Conservation (phyloP, 2,888 invertebrate species). For the Siphonodentalium dalli region DNA sequence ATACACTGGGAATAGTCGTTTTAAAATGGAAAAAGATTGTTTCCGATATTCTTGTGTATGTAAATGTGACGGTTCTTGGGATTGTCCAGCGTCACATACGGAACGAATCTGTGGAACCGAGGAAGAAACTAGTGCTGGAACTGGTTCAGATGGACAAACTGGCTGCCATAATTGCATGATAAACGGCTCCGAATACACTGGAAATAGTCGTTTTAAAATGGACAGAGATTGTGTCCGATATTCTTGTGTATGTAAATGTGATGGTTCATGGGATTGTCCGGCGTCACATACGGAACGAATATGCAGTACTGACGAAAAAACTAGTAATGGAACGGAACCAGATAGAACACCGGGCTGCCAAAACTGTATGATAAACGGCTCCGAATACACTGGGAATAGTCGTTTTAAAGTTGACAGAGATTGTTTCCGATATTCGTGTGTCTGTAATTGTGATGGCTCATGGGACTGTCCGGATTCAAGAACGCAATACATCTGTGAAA, state of each 20-base stretch:
- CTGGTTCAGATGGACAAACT: no score
- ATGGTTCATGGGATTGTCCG: slow-evolving; percentile 49
- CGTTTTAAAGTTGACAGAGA: no score
- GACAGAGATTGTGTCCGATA: slow-evolving; percentile 26
- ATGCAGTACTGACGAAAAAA: no score
- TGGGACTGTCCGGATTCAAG: slow-evolving; percentile 41
- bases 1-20: slow-evolving; percentile 7
- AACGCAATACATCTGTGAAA: slow-evolving; percentile 12
- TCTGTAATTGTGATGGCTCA: slow-evolving; percentile 44
- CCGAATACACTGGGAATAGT: no score
- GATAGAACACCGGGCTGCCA: no score
- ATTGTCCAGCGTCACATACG: slow-evolving; percentile 36
- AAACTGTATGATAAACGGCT: no score
- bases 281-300: slow-evolving; percentile 22
- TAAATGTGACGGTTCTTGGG: slow-evolving; percentile 46
- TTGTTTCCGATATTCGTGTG: slow-evolving; percentile 28
- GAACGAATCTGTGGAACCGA: slow-evolving; percentile 26
- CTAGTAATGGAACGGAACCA: no score
- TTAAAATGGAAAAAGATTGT: slow-evolving; percentile 24
- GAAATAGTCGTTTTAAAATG: slow-evolving; percentile 18
- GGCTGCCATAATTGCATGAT: no score
- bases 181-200: slow-evolving; percentile 1
- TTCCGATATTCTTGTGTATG: slow-evolving; percentile 37
- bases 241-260: slow-evolving; percentile 43
- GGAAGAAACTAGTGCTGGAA: no score